Base-by-base conservation (phyloP, 2,113 vertebrate species). In the Hyperoodon ampullatus region DNA sequence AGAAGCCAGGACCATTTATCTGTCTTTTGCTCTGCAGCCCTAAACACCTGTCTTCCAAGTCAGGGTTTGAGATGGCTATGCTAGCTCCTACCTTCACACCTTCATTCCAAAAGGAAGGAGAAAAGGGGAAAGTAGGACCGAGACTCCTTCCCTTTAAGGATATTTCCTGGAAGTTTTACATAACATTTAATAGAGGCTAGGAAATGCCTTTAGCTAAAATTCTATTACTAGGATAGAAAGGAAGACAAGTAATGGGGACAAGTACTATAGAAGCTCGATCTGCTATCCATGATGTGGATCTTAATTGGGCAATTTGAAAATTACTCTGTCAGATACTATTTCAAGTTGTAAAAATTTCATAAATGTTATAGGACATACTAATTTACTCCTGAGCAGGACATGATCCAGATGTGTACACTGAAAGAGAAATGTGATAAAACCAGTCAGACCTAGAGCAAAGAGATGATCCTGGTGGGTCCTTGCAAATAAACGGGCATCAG, bases 241-340 rank as follows among this genome's bases (percentile, higher is more conserved):
- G 35, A 66, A 90, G 61, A 65, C 28, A 75, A 16, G 16, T 47
- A 75, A 81, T 6, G 24, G 42, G 50, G 60, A 60, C 50, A 60
- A 8, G 2, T 3, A n/a, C 42, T 35, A 8, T 0, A 4, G 30
- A 47, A 26, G 60, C 44, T 47, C 24, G 21, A 35, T 60, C 44
- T 26, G n/a, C 70, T 58, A 6, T 47, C 33, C 26, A 24, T 13
- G 70, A 33, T 39, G 39, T 50, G 5, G 42, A 39, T 93, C 53
- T 77, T 95, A 77, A 95, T 77, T 30, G 65, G 13, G 23, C 82
- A 85, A 83, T 89, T 92, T 97, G 93, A 88, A 96, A 94, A 90
- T 86, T 10, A 81, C 50, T 80, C 81, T 93, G 77, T 88, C 89
- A 66, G 65, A 94, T 90, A 75, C 85, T 60, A 88, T 81, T 81